Conservation (phyloP, 2,113 vertebrate species). For the Salminus brasiliensis region DNA sequence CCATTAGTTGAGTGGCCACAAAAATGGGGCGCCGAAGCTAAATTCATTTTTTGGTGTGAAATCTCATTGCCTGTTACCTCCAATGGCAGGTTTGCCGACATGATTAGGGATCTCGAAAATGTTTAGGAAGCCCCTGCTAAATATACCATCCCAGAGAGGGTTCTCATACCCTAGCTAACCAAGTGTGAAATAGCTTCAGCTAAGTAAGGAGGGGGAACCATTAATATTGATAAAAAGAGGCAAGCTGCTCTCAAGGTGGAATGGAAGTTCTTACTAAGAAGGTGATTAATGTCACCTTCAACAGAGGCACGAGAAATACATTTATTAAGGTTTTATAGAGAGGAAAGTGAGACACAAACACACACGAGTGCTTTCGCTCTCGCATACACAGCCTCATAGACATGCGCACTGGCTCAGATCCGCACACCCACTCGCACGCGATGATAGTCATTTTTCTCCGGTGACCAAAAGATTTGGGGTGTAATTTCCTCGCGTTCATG, state of each 20-base stretch:
- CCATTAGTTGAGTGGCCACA: conserved; percentile 28
- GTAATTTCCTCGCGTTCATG: conserved; percentile 6
- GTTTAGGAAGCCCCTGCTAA: conserved; percentile 73
- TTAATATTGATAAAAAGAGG: conserved; percentile 82
- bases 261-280: conserved; percentile 75
- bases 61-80: conserved; percentile 62
- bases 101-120: conserved; percentile 74
- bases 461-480: neutral
- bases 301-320: conserved; percentile 60
- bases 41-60: conserved; percentile 57
- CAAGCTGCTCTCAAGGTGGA: conserved; percentile 79
- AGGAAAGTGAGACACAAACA: conserved; percentile 25
- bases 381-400: neutral
- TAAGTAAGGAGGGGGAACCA: conserved; percentile 78
- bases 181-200: conserved; percentile 84
- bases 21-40: conserved; percentile 49
- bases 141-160: conserved; percentile 76
- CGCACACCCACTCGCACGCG: conserved; percentile 13
- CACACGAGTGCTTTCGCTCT: neutral
- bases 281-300: conserved; percentile 82
- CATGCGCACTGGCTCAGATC: neutral
- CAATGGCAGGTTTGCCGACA: conserved; percentile 63
- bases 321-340: conserved; percentile 56
- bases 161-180: conserved; percentile 76
- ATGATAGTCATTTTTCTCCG: neutral